These are phyloP conservation scores for Exocentrus adspersus DNA, from an alignment of 2,888 invertebrate species.

Conservation along the genomic window DNA sequence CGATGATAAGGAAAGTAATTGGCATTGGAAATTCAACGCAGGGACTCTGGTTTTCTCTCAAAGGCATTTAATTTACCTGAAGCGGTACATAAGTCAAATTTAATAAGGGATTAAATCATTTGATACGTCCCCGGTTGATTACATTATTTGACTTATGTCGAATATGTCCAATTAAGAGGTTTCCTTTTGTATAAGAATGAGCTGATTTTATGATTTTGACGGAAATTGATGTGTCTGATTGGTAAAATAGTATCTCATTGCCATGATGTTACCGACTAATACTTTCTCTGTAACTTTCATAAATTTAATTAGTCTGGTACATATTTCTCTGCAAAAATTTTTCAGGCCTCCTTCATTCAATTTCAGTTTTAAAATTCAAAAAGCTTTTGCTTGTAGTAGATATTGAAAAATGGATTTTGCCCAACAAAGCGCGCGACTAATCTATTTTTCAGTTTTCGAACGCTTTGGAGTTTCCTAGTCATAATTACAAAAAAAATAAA, in stretches of 20 bases:
- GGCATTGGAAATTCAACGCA: background rate
- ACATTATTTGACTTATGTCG: background rate
- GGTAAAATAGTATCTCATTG: background rate
- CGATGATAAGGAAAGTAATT: background rate
- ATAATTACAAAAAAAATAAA: no score
- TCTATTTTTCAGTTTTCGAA: no score
- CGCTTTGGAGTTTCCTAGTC: no score
- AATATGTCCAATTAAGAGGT: constrained; percentile 1
- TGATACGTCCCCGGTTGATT: background rate
- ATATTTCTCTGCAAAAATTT: no score
- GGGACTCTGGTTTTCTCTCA: background rate
- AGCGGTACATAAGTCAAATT: background rate
- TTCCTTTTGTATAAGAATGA: background rate
- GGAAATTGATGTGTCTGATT: no score
- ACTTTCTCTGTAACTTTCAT: no score
- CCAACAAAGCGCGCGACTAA: no score
- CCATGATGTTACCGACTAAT: background rate
- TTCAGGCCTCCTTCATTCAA: no score
- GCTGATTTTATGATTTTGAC: background rate
- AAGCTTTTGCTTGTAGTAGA: no score
- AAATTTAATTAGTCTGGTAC: no score
- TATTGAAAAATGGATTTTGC: no score
- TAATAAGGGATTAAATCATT: constrained; percentile 3
- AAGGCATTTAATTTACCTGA: constrained; percentile 3
- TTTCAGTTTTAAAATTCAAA: no score